phyloP scores from a whole-genome alignment of 2,113 vertebrate genomes.

The Lamprologus ornatipinnis region DNA sequence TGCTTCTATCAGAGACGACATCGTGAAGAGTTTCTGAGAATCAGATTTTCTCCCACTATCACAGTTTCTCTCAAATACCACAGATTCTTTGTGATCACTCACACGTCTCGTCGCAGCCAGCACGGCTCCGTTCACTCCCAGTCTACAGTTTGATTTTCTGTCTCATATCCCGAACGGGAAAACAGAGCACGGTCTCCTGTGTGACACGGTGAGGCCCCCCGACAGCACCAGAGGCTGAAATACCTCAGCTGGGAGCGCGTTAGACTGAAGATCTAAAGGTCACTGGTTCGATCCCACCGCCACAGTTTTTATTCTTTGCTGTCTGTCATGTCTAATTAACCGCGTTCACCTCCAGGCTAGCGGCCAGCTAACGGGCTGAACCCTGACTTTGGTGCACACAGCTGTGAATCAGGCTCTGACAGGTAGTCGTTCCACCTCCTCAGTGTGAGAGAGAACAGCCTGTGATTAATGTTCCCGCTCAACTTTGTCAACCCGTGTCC shows the following conservation, averaged over 20 bases:
- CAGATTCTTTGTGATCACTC: slow-evolving; percentile 30
- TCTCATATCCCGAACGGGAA: slow-evolving; percentile 13
- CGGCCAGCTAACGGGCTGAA: background rate
- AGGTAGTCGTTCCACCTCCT: slow-evolving; percentile 16
- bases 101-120: background rate
- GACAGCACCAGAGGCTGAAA: background rate
- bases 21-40: background rate
- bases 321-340: background rate
- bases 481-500: background rate
- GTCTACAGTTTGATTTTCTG: background rate
- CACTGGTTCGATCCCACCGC: slow-evolving; percentile 26
- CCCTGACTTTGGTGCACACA: background rate
- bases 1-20: background rate
- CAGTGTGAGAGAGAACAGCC: background rate
- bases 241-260: slow-evolving; percentile 44
- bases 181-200: background rate
- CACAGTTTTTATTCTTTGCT: background rate
- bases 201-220: accelerated
- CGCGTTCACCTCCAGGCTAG: background rate
- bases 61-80: slow-evolving; percentile 19
- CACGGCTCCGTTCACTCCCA: background rate
- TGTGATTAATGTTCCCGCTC: slow-evolving; percentile 33
- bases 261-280: slow-evolving; percentile 47
- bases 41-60: background rate
- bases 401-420: slow-evolving; percentile 39